phyloP scores from a whole-genome alignment of 2,113 vertebrate genomes.

The Pollimyrus isidori region DNA sequence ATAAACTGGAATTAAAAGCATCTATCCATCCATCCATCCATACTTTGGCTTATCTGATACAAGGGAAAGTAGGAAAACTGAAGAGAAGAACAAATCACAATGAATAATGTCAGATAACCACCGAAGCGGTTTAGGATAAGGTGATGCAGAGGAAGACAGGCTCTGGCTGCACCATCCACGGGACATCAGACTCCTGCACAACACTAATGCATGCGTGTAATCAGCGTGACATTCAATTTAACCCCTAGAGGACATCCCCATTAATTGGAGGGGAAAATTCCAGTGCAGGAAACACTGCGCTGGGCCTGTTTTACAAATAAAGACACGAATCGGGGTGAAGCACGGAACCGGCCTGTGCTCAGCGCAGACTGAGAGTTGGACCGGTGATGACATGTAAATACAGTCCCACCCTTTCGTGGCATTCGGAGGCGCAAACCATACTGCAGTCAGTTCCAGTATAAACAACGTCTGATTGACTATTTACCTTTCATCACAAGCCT shows the following conservation, averaged over 20 bases:
- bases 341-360: background rate
- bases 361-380: background rate
- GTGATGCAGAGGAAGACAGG: background rate
- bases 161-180: background rate
- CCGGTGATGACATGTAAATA: background rate
- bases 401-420: background rate
- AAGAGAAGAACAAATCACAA: background rate
- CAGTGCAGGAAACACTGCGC: background rate
- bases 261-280: background rate
- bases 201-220: background rate
- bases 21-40: background rate
- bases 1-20: background rate
- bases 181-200: background rate
- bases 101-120: background rate
- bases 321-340: background rate
- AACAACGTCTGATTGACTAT: conserved; percentile 12
- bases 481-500: conserved; percentile 6
- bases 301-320: background rate
- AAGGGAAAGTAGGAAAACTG: background rate
- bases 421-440: background rate
- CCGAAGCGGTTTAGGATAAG: background rate
- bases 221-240: background rate
- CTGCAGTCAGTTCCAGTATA: background rate
- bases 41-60: background rate
- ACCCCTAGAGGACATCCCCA: background rate